Evolutionary conservation across 2,113 vertebrate species (phyloP).

Genomic region (Tragelaphus strepsiceros): DNA sequence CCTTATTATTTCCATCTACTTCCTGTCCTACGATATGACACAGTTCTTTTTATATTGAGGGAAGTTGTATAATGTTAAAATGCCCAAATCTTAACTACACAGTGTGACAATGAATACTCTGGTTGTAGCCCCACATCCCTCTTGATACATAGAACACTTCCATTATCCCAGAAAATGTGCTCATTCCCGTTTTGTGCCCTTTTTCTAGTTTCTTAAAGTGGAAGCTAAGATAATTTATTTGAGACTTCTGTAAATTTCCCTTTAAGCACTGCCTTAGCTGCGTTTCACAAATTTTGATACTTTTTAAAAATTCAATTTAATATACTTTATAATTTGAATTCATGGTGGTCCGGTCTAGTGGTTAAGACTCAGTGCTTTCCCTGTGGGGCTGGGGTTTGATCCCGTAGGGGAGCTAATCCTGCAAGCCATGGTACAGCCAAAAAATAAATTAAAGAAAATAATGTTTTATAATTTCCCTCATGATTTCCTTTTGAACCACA

Average conservation of each 20-base stretch:
- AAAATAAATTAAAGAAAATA: background rate
- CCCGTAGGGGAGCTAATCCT: background rate
- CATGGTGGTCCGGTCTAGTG: background rate
- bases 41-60: background rate
- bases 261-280: background rate
- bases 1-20: background rate
- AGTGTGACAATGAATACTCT: background rate
- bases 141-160: background rate
- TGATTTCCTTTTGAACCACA: background rate
- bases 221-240: background rate
- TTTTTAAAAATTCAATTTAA: background rate
- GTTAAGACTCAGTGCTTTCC: background rate
- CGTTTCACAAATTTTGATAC: background rate
- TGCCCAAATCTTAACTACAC: background rate
- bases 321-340: background rate
- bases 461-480: background rate
- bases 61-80: background rate
- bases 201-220: background rate
- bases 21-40: background rate
- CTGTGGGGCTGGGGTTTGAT: background rate
- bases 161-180: background rate
- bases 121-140: background rate
- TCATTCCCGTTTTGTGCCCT: background rate
- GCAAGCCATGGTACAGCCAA: background rate
- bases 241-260: background rate